These are phyloP conservation scores for Eupeodes luniger DNA, from an alignment of 2,888 invertebrate genomes.

Conservation along the genomic window DNA sequence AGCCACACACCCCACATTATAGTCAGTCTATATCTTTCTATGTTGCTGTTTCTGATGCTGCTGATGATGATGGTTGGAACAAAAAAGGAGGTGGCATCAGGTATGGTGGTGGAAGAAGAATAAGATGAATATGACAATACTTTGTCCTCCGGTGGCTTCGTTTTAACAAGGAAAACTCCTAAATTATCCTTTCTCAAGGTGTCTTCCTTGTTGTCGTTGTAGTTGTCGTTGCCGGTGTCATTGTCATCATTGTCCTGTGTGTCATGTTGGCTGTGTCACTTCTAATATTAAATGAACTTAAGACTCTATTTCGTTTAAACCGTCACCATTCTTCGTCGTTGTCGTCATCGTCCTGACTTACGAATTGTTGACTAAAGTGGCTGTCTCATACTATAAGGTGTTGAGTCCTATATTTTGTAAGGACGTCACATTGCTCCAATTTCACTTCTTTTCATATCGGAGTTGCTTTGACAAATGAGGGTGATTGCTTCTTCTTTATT, in stretches of 20 bases:
- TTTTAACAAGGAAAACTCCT: slow-evolving; percentile 74
- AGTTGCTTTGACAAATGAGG: slow-evolving; percentile 65
- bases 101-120: background rate
- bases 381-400: slow-evolving; percentile 47
- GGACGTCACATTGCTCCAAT: slow-evolving; percentile 64
- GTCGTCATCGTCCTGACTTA: slow-evolving; percentile 60
- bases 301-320: slow-evolving; percentile 51
- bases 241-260: slow-evolving; percentile 69
- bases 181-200: slow-evolving; percentile 76
- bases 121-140: slow-evolving; percentile 74
- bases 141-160: slow-evolving; percentile 68
- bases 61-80: background rate
- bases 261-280: slow-evolving; percentile 73
- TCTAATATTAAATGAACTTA: slow-evolving; percentile 72
- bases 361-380: slow-evolving; percentile 64
- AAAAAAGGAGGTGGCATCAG: slow-evolving; percentile 3
- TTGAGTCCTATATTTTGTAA: slow-evolving; percentile 52
- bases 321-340: slow-evolving; percentile 28
- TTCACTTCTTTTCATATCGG: slow-evolving; percentile 60
- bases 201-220: slow-evolving; percentile 28
- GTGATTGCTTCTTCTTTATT: slow-evolving; percentile 54
- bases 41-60: background rate
- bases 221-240: slow-evolving; percentile 56
- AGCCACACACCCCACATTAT: slow-evolving; percentile 14
- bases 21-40: background rate